Evolutionary conservation across 2,888 invertebrate genomes (phyloP), one percentile per base, ranked within the genome.

Genomic region (Stenichneumon culpator): DNA sequence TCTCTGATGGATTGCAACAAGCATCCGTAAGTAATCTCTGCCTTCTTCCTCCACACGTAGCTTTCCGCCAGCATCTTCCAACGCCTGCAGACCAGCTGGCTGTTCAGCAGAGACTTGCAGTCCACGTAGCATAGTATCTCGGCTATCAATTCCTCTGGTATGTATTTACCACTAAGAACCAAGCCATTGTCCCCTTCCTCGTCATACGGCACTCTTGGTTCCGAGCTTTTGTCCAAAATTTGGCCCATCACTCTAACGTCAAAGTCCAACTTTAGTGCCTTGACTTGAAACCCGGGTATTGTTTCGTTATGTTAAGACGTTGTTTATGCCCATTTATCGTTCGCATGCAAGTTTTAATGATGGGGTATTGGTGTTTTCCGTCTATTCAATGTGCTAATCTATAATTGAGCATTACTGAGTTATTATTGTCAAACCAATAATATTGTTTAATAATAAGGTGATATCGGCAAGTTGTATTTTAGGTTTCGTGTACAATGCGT

Each of bases 91-190:
- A 95, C 95, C 52, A 94, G 86, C 74, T 94, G 94, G 86, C 94
- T 94, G n/a, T 90, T 93, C 11, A 94, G 82, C 1, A 95, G 87
- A 22, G 94, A 90, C 72, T 92, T 90, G 3, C 93, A 88, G 82
- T 95, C 94, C 2, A 94, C 87, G 77, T 92, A 92, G 19, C 89
- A 89, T 19, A 95, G 89, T 73, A 95, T 94, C 80, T 94, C 89
- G 1, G 92, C 87, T n/a, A 95, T 83, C 32, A 95, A 87, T 90
- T 95, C 95, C 90, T 94, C 93, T 1, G 95, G 95, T 19, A 95
- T 82, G 86, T 94, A 94, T 72, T 89, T 88, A 60, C 91, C 89
- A 47, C 90, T 89, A 11, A 95, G 87, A 63, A 91, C 85, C 57
- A 94, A 89, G 44, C 95, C 95, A 84, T 95, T 95, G 39, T 93